A percentile compares a stretch with the other conserved stretches of the same genome.
These are phyloP conservation scores for Poicephalus gulielmi DNA, from an alignment of 2,113 vertebrate genomes.

Conservation along the genomic window DNA sequence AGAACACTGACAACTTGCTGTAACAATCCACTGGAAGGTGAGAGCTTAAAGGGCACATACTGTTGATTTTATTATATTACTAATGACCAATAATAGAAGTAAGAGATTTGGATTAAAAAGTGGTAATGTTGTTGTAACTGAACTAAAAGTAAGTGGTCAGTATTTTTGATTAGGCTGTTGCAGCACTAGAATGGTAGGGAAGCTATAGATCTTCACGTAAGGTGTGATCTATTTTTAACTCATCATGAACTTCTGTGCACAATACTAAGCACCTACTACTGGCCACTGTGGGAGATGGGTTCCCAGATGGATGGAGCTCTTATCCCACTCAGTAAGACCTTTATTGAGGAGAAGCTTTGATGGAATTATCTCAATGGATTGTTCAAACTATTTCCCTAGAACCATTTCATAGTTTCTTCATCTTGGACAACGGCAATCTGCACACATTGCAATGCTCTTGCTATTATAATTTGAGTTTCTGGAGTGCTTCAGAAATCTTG, in stretches of 20 bases:
- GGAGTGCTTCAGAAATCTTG: not conserved
- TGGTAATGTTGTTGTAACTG: not conserved
- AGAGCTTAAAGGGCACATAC: not conserved
- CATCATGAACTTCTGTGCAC: not conserved
- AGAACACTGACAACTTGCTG: not conserved
- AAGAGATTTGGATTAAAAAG: not conserved
- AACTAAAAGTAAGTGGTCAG: not conserved
- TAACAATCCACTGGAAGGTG: not conserved
- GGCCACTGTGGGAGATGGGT: not conserved
- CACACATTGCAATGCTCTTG: not conserved
- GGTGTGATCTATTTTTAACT: not conserved
- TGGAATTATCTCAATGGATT: not conserved
- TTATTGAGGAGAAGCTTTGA: not conserved
- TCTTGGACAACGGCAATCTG: not conserved
- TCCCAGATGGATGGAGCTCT: not conserved
- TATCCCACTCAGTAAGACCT: not conserved
- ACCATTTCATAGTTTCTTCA: not conserved
- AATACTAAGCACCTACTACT: not conserved
- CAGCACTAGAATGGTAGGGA: not conserved
- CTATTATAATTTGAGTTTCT: conserved; percentile 15
- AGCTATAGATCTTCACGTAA: not conserved
- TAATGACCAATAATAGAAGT: not conserved
- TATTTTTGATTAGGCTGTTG: not conserved
- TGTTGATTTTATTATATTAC: not conserved
- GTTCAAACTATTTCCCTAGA: not conserved